Conservation (phyloP, 2,888 invertebrate species). For the Heliconius erato region DNA sequence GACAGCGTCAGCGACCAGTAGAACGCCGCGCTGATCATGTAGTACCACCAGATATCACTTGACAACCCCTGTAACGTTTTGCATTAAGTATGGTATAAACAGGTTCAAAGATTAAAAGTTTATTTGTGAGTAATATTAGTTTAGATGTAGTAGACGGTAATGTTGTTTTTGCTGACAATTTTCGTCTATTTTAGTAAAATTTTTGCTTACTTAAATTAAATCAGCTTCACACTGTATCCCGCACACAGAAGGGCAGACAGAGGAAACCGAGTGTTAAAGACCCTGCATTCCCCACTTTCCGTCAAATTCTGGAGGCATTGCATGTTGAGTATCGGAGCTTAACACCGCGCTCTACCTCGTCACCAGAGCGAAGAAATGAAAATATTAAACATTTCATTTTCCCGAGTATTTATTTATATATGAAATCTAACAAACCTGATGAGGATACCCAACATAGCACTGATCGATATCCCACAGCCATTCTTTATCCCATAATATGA, state of each 20-base stretch:
- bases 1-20: slow-evolving; percentile 97
- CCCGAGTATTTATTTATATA: background rate
- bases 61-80: slow-evolving; percentile 88
- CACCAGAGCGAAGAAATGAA: background rate
- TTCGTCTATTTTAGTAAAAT: no score
- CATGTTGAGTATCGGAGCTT: background rate
- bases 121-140: background rate
- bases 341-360: background rate
- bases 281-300: background rate
- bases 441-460: slow-evolving; percentile 93
- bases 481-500: slow-evolving; percentile 95
- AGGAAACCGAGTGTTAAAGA: background rate
- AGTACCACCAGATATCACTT: slow-evolving; percentile 97
- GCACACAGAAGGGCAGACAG: background rate
- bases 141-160: no score
- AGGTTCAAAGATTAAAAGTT: background rate
- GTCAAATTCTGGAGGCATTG: background rate
- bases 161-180: no score
- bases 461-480: slow-evolving; percentile 98
- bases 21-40: slow-evolving; percentile 97
- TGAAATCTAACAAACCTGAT: slow-evolving; percentile 86
- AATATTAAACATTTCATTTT: background rate
- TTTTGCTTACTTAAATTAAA: no score
- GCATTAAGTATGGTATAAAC: background rate
- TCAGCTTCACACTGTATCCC: background rate